Conservation (phyloP, 2,113 vertebrate species). For the Sprattus sprattus region DNA sequence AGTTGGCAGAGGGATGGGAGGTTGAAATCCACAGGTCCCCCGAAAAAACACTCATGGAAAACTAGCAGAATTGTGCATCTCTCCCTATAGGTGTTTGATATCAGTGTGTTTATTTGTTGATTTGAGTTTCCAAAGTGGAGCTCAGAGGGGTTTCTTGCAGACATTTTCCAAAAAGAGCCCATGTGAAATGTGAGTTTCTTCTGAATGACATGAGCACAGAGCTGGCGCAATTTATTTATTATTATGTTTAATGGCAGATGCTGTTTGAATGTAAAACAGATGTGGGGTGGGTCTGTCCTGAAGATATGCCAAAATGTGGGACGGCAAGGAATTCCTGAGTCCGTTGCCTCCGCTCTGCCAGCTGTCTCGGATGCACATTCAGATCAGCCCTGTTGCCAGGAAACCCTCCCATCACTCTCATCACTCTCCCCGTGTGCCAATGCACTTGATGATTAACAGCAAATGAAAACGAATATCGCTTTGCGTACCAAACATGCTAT, state of each 20-base stretch:
- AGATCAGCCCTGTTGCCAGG: conserved; percentile 26
- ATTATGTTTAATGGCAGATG: neutral
- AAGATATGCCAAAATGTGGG: neutral
- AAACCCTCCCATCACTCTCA: conserved; percentile 4
- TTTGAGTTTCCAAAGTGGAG: neutral
- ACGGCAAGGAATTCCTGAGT: neutral
- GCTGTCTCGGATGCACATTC: conserved; percentile 13
- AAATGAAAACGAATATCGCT: conserved; percentile 37
- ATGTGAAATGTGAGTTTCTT: neutral
- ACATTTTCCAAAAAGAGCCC: neutral
- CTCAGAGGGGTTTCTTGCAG: neutral
- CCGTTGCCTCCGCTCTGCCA: neutral
- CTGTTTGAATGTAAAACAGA: neutral
- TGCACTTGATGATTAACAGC: conserved; percentile 12
- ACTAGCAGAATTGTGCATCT: neutral
- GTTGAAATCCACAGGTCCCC: neutral
- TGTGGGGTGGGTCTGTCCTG: neutral
- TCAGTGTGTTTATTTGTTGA: neutral
- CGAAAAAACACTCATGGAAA: neutral
- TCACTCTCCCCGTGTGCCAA: neutral
- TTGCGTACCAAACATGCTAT: conserved; percentile 7
- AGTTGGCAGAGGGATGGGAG: neutral
- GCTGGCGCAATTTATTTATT: neutral
- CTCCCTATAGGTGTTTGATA: neutral
- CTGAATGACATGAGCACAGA: neutral